Conservation (phyloP, 2,888 invertebrate species). For the Lasioglossum vierecki region DNA sequence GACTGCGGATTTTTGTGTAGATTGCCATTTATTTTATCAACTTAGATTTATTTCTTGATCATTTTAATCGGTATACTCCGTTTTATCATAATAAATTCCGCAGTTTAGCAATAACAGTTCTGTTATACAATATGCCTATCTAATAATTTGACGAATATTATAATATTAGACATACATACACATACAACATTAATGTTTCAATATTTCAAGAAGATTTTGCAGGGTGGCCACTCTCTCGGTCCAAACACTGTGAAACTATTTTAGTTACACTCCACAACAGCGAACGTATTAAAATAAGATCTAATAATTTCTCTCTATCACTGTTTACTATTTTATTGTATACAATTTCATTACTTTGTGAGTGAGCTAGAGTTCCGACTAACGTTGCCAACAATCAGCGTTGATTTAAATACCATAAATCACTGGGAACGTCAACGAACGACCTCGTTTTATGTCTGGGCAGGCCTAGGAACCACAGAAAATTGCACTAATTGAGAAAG, state of each 20-base stretch:
- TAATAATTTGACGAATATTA: too few species aligned
- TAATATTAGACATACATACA: too few species aligned
- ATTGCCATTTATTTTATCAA: too few species aligned
- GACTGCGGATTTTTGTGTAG: too few species aligned
- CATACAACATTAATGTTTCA: too few species aligned
- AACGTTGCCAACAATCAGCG: not conserved
- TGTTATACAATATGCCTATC: too few species aligned
- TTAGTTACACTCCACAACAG: not conserved
- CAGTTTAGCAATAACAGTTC: too few species aligned
- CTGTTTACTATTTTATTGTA: too few species aligned
- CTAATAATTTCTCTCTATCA: not conserved
- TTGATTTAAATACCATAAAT: constrained; percentile 28
- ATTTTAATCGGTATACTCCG: too few species aligned
- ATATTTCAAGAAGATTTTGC: too few species aligned
- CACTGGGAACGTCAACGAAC: not conserved
- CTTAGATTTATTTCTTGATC: too few species aligned
- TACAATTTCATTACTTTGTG: not conserved
- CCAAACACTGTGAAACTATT: not conserved
- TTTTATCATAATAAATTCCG: too few species aligned
- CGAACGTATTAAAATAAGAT: not conserved
- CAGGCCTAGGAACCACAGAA: not conserved
- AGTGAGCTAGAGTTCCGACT: not conserved
- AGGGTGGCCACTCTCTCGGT: not conserved
- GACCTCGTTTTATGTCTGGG: not conserved
- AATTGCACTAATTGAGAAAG: constrained; percentile 23